These are phyloP conservation scores for Amiota communis DNA, from an alignment of 2,888 invertebrate species.

Conservation along the genomic window DNA sequence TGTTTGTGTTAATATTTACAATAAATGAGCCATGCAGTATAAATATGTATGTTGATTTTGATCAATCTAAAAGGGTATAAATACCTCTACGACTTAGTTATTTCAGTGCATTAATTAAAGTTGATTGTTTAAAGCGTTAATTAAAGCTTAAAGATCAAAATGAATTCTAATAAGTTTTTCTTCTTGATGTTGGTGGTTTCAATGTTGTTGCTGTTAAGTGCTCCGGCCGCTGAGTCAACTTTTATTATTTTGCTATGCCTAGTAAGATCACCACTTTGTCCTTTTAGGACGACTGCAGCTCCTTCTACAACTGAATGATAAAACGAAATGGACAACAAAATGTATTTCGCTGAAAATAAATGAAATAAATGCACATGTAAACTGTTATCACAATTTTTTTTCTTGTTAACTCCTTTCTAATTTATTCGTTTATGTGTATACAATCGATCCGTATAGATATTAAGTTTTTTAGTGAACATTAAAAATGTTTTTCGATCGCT, in stretches of 20 bases:
- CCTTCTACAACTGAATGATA: background rate
- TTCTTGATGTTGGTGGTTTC: background rate
- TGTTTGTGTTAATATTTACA: too few species aligned
- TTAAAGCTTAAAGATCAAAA: background rate
- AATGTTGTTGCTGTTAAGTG: slow-evolving; percentile 4
- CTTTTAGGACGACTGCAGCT: background rate
- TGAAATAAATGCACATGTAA: background rate
- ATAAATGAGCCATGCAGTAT: too few species aligned
- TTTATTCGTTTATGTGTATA: too few species aligned
- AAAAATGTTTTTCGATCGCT: too few species aligned
- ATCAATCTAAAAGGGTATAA: too few species aligned
- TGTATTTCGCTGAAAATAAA: background rate
- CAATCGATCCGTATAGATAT: too few species aligned
- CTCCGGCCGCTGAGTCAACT: background rate
- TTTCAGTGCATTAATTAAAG: too few species aligned
- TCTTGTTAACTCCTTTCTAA: too few species aligned
- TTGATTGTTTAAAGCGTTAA: too few species aligned
- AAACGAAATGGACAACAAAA: background rate
- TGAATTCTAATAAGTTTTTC: background rate
- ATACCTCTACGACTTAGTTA: too few species aligned
- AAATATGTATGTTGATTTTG: too few species aligned
- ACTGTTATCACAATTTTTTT: background rate
- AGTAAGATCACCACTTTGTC: background rate
- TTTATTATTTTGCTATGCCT: background rate
- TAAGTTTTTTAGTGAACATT: too few species aligned